A percentile compares a stretch with the other conserved stretches of the same genome.
Conservation (phyloP, 2,113 vertebrate genomes). For the Hemicordylus capensis region DNA sequence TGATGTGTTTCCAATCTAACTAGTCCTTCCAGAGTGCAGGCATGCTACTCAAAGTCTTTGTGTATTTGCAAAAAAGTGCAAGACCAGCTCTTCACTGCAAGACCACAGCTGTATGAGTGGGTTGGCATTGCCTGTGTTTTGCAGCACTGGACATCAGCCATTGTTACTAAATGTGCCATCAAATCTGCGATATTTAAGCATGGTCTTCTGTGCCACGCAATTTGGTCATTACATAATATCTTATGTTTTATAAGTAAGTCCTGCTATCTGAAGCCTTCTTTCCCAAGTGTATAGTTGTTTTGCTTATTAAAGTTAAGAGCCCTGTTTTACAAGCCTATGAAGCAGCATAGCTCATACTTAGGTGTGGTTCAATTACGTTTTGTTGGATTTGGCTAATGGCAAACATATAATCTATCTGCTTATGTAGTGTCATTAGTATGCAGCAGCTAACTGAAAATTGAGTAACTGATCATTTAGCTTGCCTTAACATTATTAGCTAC, state of each 20-base stretch:
- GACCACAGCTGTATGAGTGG: too few species aligned
- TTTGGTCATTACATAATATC: not conserved
- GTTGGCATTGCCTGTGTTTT: too few species aligned
- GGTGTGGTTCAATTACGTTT: not conserved
- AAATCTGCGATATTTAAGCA: not conserved
- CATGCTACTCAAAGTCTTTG: too few species aligned
- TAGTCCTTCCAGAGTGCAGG: too few species aligned
- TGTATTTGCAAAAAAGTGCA: too few species aligned
- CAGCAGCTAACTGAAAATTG: not conserved
- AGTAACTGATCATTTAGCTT: not conserved
- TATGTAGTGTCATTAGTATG: not conserved
- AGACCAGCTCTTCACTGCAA: too few species aligned
- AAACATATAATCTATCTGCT: conserved; percentile 12
- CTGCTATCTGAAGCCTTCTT: not conserved
- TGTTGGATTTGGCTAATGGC: not conserved
- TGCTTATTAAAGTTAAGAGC: conserved; percentile 14
- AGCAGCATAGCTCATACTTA: conserved; percentile 1
- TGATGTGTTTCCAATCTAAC: too few species aligned
- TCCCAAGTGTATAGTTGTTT: not conserved
- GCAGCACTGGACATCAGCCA: too few species aligned
- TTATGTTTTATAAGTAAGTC: not conserved
- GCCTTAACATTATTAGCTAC: not conserved
- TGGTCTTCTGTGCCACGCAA: not conserved
- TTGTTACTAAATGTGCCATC: not conserved
- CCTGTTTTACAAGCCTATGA: conserved; percentile 1